Percentiles rank a stretch among this genome's conserved stretches.
These are phyloP conservation scores for Bettongia penicillata DNA, from an alignment of 2,113 vertebrate genomes.

Conservation along the genomic window DNA sequence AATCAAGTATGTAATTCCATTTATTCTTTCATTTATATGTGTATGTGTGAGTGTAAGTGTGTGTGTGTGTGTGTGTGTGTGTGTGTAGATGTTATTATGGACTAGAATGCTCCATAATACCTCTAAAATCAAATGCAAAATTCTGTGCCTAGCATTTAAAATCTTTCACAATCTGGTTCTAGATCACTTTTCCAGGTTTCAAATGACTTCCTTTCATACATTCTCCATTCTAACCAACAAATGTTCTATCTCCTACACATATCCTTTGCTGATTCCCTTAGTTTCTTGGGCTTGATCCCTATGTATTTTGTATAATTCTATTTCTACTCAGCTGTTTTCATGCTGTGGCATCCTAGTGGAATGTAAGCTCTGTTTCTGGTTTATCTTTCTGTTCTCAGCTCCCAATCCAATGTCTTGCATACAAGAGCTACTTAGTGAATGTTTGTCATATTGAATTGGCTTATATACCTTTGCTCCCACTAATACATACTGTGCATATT, in stretches of 20 bases:
- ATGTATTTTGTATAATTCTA: background rate
- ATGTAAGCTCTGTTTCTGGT: background rate
- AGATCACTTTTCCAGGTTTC: background rate
- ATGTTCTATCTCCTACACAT: background rate
- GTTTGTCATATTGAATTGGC: background rate
- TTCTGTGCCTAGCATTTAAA: background rate
- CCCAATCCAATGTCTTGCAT: background rate
- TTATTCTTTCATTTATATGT: background rate
- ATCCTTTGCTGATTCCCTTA: background rate
- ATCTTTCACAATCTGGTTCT: background rate
- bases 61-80: background rate
- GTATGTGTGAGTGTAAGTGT: too few relatives aligned
- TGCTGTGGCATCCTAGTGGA: background rate
- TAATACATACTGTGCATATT: background rate
- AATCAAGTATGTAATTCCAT: slow-evolving; percentile 24
- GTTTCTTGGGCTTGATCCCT: background rate
- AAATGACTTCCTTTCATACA: background rate
- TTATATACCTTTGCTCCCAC: background rate
- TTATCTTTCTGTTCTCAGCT: background rate
- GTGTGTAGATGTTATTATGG: background rate
- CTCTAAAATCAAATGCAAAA: background rate
- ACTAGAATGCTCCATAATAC: background rate
- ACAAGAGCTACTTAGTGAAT: background rate
- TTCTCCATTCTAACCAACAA: slow-evolving; percentile 47
- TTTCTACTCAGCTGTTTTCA: background rate